Base-by-base conservation (phyloP, 2,797 vertebrate genomes). In the Vipera ursinii region DNA sequence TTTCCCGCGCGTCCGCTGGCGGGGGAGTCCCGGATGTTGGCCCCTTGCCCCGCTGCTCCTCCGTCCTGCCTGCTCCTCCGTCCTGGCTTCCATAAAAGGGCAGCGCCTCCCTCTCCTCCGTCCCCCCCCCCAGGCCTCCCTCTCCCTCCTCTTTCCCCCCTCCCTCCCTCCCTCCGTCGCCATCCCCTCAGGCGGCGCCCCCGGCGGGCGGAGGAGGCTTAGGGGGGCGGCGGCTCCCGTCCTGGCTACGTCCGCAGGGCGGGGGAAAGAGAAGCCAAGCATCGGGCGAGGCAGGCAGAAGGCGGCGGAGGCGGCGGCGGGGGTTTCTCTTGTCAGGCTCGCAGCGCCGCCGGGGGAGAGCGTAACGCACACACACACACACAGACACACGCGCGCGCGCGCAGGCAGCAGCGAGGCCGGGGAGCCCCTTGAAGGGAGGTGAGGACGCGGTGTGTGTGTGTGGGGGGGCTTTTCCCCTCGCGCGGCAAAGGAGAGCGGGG, bases 1-100 rank as follows among this genome's bases (percentile, higher is more conserved):
- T 95, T 88, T 94, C 95, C 92, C 94, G 59, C 65, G 86, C 55
- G 65, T 63, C 78, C 91, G 69, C 8, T 93, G 65, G 51, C 55
- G 8, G 59, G 61, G 57, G 95, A 93, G 95, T 94, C 97, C 97
- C 97, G 97, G 97, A 97, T 97, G 97, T 97, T 97, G 97, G 97
- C 96, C 93, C 93, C 95, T 9, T 96, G 95, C 96, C 94, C 85
- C 85, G 88, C 51, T 53, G 69, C 89, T 90, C 65, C 93, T 89
- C 48, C 92, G 96, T 96, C 95, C 96, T 94, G 96, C 95, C 96
- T 95, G 73, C 89, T 88, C 69, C 93, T 90, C 55, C 92, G 96
- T 96, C 95, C 96, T 94, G 94, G 95, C 96, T 96, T 97, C 97
- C 97, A 97, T 97, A 97, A 96, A 97, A 97, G 97, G 97, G 94